Evolutionary conservation across 2,113 vertebrate genomes (phyloP), one percentile per base, ranked within the genome.

Genomic region (Xiphophorus maculatus): DNA sequence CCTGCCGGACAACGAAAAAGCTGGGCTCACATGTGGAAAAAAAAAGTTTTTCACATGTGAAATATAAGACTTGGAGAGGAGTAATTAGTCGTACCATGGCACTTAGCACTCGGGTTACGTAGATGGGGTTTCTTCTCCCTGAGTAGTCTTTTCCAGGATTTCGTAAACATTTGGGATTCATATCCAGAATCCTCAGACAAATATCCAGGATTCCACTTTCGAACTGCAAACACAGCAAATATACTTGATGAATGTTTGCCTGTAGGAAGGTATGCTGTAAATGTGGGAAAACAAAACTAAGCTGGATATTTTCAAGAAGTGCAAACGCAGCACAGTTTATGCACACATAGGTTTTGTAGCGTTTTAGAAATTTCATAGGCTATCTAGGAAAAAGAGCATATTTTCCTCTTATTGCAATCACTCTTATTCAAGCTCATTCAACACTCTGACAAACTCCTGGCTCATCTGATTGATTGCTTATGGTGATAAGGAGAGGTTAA

Each of bases 101-200:
- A 33, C 97, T 98, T 62, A 99, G 94, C 79, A 97, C 96, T 83
- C 97, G 91, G 87, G 95, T 91, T 1, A 98, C 90, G 6, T 98
- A 97, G 40, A 96, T 79, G 0, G 97, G 95, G 77, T 94, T 95
- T 4, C 93, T 93, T 84, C 97, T 95, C 22, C 93, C 94, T 6
- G 95, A 95, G 76, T 92, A 95, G 33, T 98, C 97, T 29, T 88
- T 90, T 65, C 91, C 73, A 33, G 96, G 92, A 61, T 96, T 91
- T 63, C 32, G 83, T 80, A 94, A 74, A 89, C 91, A 96, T 83
- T 97, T 98, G 74, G 97, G 97, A 90, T 96, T 97, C 78, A 87
- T 75, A 63, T 99, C 96, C 89, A 98, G 77, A 79, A 98, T 91
- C 51, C 64, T 80, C 58, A 98, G 91, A 89, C 97, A 97, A 76